Evolutionary conservation across 2,888 invertebrate genomes (phyloP).

Genomic region (Cephus sareptanus): DNA sequence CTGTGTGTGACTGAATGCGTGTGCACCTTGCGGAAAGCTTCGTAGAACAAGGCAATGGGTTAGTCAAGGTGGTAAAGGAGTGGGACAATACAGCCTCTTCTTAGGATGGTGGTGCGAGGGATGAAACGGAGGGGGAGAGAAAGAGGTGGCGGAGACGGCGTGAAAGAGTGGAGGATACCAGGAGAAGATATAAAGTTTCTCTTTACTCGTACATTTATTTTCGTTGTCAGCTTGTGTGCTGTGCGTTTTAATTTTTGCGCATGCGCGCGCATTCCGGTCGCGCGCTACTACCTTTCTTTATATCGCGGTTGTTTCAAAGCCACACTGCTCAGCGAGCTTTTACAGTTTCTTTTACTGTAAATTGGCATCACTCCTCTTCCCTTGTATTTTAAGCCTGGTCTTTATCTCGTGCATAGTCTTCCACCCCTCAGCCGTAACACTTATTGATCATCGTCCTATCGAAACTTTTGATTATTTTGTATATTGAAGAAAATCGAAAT

Average conservation of each 20-base stretch:
- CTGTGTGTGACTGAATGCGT: not conserved
- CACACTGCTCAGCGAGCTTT: constrained; percentile 22
- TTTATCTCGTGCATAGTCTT: constrained; percentile 15
- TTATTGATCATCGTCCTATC: constrained; percentile 5
- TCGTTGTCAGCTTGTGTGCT: constrained; percentile 17
- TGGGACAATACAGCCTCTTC: not conserved
- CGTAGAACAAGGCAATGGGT: not conserved
- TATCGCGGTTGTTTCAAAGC: constrained; percentile 30
- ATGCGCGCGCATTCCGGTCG: constrained; percentile 8
- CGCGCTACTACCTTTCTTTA: constrained; percentile 28
- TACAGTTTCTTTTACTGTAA: constrained; percentile 48
- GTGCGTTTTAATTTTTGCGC: constrained; percentile 28
- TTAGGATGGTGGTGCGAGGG: not conserved
- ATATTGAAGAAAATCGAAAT: not conserved
- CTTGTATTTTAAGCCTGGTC: constrained; percentile 14
- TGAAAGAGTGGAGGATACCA: constrained; percentile 14
- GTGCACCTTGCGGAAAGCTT: not conserved
- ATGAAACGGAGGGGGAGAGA: not conserved
- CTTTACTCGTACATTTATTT: constrained; percentile 37
- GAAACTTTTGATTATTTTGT: not conserved
- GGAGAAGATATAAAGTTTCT: constrained; percentile 36
- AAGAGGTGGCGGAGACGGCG: not conserved
- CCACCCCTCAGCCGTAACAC: not conserved
- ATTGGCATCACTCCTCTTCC: constrained; percentile 36
- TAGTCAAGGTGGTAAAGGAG: not conserved